These are phyloP conservation scores for Vidua chalybeata DNA, from an alignment of 2,113 vertebrate species.

Conservation along the genomic window DNA sequence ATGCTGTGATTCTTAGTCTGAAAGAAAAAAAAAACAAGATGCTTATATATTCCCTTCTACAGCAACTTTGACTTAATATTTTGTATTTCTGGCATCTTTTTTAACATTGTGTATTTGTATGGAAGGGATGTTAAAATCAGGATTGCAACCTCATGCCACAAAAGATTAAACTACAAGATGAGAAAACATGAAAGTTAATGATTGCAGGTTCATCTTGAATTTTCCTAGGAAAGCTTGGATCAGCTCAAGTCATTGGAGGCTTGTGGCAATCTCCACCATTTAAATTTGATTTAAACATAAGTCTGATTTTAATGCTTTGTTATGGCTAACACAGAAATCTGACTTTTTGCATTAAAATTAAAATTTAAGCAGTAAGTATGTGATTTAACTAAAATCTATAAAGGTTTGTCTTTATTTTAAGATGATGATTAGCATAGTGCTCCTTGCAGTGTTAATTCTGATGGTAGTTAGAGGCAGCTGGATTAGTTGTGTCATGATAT, in stretches of 20 bases:
- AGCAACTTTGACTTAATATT: slow-evolving; percentile 32
- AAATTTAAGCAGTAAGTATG: background rate
- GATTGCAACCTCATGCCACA: background rate
- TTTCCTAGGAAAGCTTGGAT: background rate
- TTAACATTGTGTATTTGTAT: background rate
- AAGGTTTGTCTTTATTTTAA: background rate
- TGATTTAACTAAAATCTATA: background rate
- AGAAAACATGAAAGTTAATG: slow-evolving; percentile 3
- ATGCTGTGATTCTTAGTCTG: slow-evolving; percentile 38
- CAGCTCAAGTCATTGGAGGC: background rate
- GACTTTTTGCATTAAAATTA: background rate
- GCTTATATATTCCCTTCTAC: background rate
- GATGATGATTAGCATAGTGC: background rate
- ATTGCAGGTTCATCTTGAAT: background rate
- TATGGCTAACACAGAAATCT: background rate
- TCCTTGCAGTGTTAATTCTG: background rate
- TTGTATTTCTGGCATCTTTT: slow-evolving; percentile 3
- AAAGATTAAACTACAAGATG: background rate
- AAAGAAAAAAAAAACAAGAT: slow-evolving; percentile 1
- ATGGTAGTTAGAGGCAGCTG: background rate
- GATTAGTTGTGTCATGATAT: background rate
- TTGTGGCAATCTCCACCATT: background rate
- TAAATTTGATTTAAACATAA: background rate
- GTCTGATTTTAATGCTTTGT: background rate
- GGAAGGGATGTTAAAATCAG: background rate